phyloP scores from a whole-genome alignment of 2,888 invertebrate genomes.

The Celastrina argiolus region DNA sequence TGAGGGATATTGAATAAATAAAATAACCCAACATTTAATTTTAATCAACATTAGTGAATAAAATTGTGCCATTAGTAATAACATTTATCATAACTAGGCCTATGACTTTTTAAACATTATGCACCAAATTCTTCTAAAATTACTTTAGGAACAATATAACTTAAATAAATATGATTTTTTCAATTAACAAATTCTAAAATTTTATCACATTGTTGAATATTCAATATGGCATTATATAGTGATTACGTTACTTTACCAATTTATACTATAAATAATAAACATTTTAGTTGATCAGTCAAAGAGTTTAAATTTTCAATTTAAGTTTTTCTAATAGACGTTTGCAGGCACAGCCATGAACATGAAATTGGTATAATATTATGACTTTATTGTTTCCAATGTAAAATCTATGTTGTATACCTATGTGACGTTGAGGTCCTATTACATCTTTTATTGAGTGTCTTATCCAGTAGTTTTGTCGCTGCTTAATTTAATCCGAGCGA shows the following conservation, averaged over 20 bases:
- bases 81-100: constrained; percentile 21
- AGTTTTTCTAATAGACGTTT: too few relatives aligned
- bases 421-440: too few relatives aligned
- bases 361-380: too few relatives aligned
- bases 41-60: constrained; percentile 12
- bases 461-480: too few relatives aligned
- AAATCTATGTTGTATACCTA: too few relatives aligned
- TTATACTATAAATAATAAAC: neutral
- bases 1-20: neutral
- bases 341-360: too few relatives aligned
- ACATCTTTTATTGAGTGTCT: too few relatives aligned
- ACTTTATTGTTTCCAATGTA: too few relatives aligned
- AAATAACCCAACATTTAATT: constrained; percentile 2
- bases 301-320: too few relatives aligned
- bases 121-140: constrained; percentile 9
- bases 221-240: constrained; percentile 4
- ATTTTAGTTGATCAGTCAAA: too few relatives aligned
- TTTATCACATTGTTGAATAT: constrained; percentile 3
- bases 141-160: constrained; percentile 17
- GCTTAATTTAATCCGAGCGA: too few relatives aligned
- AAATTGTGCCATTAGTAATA: constrained; percentile 29
- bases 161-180: neutral
- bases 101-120: constrained; percentile 10
- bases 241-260: neutral
- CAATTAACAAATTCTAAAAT: constrained; percentile 4